Evolutionary conservation across 1,140 invertebrate species (phyloP), one percentile per base, ranked within the genome.

Genomic region (Calephelis nemesis): DNA sequence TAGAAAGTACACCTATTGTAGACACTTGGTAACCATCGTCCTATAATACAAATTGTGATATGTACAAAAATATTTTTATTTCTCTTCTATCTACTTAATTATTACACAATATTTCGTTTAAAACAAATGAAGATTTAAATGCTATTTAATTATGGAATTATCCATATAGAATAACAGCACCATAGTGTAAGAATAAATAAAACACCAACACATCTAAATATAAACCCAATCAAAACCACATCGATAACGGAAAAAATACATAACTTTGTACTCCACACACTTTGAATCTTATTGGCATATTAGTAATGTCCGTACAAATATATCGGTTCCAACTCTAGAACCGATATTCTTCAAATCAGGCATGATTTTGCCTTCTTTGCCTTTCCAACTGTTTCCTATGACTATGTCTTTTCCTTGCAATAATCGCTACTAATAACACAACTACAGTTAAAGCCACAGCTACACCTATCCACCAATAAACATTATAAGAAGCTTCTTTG

Each of bases 281-380:
- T 74, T 70, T 52, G 68, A 69, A 72, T 62, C 69, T 52, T 72
- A 79, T 84, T 86, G 78, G 80, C 84, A 89, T 81, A 79, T 78
- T 79, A 85, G 80, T 85, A 81, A 67, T 62, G 75, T 73, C 72
- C 72, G 74, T 72, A 58, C 62, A 65, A 64, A 49, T 52, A 70
- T 74, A 87, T 84, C 85, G 87, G 82, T 74, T 79, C 77, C 65
- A 42, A 30, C 70, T 75, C 77, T 91, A 91, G 83, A 91, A 91
- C 89, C 89, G 89, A 86, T 91, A 91, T 76, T 91, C 89, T 73
- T 90, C 89, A 81, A 86, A 91, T 91, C 89, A 91, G 78, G 89
- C 87, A 78, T 77, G 78, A 65, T 84, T 86, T 40, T 87, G 82
- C 71, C 84, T 79, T 75, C 87, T 83, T 66, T 90, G 84, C 71